A percentile compares a stretch with the other conserved stretches of the same genome.
These are phyloP conservation scores for Danaus melanippus DNA, from an alignment of 1,140 invertebrate species.

Conservation along the genomic window DNA sequence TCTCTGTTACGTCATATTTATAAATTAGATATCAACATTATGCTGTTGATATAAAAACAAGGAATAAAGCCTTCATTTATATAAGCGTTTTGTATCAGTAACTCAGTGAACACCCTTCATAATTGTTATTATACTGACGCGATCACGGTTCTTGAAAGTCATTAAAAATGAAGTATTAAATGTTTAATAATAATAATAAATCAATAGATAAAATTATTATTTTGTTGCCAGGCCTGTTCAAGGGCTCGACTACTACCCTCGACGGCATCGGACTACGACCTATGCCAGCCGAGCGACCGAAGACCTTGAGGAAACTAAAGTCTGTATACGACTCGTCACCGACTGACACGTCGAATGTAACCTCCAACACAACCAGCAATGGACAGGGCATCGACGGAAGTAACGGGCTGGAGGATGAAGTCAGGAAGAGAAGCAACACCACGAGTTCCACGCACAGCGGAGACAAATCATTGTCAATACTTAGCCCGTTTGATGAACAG, in stretches of 20 bases:
- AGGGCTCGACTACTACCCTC: constrained; percentile 80
- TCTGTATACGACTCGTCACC: constrained; percentile 74
- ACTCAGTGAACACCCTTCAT: too few species aligned
- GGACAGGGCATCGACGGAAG: constrained; percentile 37
- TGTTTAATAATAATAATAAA: too few species aligned
- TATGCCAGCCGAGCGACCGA: constrained; percentile 78
- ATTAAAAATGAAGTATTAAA: too few species aligned
- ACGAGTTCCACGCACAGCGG: constrained; percentile 59
- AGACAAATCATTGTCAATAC: constrained; percentile 79
- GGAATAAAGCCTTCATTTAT: too few species aligned
- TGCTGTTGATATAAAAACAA: too few species aligned
- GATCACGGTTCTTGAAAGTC: too few species aligned
- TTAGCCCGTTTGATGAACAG: constrained; percentile 91
- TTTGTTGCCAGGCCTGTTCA: constrained; percentile 78
- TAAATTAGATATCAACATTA: too few species aligned
- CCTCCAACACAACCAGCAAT: constrained; percentile 61
- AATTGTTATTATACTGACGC: too few species aligned
- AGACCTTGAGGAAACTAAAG: constrained; percentile 80
- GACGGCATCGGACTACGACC: constrained; percentile 73
- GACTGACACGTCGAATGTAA: constrained; percentile 58
- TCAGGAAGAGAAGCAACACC: constrained; percentile 55
- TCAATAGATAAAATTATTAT: background rate
- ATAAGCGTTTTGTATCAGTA: too few species aligned
- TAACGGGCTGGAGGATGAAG: constrained; percentile 53
- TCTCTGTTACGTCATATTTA: too few species aligned